phyloP scores from a whole-genome alignment of 2,797 vertebrate genomes.

The Epinephelus malabaricus region DNA sequence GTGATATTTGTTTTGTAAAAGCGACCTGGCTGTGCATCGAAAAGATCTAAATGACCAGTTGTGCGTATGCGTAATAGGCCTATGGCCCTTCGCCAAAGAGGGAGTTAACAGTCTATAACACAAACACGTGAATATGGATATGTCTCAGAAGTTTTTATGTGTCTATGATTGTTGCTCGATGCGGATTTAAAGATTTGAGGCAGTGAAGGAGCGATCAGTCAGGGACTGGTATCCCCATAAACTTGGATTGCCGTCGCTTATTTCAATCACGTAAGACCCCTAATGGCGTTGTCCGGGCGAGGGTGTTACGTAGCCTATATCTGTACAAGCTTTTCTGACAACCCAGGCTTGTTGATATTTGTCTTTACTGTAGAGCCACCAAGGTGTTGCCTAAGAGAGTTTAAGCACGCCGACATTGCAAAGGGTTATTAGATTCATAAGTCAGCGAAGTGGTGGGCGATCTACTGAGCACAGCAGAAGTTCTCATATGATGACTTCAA shows the following conservation, averaged over 20 bases:
- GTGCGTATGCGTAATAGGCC: conserved; percentile 82
- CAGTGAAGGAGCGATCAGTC: conserved; percentile 80
- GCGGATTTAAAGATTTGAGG: conserved; percentile 76
- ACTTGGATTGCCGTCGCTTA: conserved; percentile 89
- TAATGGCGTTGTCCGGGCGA: conserved; percentile 91
- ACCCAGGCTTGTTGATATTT: conserved; percentile 90
- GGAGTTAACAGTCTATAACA: conserved; percentile 64
- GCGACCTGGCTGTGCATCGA: conserved; percentile 82
- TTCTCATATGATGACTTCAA: conserved; percentile 99
- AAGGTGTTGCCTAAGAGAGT: conserved; percentile 94
- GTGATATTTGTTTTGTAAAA: conserved; percentile 63
- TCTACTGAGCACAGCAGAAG: conserved; percentile 99
- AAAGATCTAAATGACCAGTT: conserved; percentile 74
- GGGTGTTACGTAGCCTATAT: conserved; percentile 89
- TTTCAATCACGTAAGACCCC: conserved; percentile 95
- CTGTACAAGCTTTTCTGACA: conserved; percentile 89
- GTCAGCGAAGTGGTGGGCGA: conserved; percentile 99
- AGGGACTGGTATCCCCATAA: conserved; percentile 85
- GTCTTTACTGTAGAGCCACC: conserved; percentile 90
- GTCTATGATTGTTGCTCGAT: conserved; percentile 49
- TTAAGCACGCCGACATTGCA: conserved; percentile 98
- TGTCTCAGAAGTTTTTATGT: conserved; percentile 70
- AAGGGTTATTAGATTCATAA: conserved; percentile 99
- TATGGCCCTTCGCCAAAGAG: conserved; percentile 74
- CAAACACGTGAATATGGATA: conserved; percentile 72